Evolutionary conservation across 2,888 invertebrate species (phyloP).

Genomic region (Synanthedon formicaeformis): DNA sequence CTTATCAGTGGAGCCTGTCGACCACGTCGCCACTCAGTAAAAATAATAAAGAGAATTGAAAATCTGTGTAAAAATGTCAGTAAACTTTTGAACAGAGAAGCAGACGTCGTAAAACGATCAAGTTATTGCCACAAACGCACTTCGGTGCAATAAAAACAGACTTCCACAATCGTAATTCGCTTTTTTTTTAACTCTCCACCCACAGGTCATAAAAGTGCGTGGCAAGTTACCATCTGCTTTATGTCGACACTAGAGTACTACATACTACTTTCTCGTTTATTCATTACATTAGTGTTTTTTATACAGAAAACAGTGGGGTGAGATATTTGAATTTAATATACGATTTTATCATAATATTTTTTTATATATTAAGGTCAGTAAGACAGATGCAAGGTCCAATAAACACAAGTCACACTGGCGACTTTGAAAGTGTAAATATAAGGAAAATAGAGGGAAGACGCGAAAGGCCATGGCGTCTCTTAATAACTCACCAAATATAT

Average conservation of each 20-base stretch:
- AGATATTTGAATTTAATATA: too few relatives aligned
- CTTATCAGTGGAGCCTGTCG: not conserved
- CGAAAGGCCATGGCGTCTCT: too few relatives aligned
- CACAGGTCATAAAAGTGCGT: conserved; percentile 17
- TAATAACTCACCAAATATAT: too few relatives aligned
- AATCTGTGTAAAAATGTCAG: conserved; percentile 18
- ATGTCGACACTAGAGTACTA: conserved; percentile 7
- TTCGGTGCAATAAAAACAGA: conserved; percentile 46
- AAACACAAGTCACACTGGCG: too few relatives aligned
- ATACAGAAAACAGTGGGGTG: too few relatives aligned
- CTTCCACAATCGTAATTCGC: conserved; percentile 47
- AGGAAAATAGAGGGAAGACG: too few relatives aligned
- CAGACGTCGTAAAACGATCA: conserved; percentile 42
- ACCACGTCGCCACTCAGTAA: not conserved
- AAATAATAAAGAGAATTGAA: conserved; percentile 1
- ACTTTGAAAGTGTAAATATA: too few relatives aligned
- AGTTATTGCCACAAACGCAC: conserved; percentile 50
- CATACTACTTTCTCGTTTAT: too few relatives aligned
- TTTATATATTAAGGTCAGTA: too few relatives aligned
- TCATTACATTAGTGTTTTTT: too few relatives aligned
- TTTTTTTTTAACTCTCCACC: conserved; percentile 25
- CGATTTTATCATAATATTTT: too few relatives aligned
- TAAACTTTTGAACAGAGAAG: conserved; percentile 32
- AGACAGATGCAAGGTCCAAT: too few relatives aligned
- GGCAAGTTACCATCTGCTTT: conserved; percentile 14